Base-by-base conservation (phyloP, 2,888 invertebrate genomes). In the Schizotus pectinicornis region DNA sequence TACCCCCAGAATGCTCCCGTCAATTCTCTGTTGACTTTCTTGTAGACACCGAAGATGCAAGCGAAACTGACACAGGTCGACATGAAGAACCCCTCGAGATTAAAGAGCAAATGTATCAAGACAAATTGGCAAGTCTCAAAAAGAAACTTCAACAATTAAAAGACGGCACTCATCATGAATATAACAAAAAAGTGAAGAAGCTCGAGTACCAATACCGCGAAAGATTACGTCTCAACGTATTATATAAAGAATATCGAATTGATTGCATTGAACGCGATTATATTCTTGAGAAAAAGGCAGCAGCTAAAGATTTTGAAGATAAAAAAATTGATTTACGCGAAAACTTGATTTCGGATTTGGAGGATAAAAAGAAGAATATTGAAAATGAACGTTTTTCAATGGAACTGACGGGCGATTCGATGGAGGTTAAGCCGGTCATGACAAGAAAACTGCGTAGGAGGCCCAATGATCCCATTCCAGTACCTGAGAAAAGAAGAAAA, bases 41-140 rank as follows among this genome's bases (percentile, higher is more conserved):
- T 62, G n/a, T 60, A 90, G 96, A 96, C 77, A 97, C 97, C 0
- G 97, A 96, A 80, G 97, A 97, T 82, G 96, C 96, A 0, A 95
- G 95, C 79, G 97, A 97, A 80, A 93, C 94, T n/a, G 96, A 96
- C 69, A 87, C 90, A 80, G 89, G 91, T 36, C 88, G 90, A 73
- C 87, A 88, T 67, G 90, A 91, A 75, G 90, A 90, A 69, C 91
- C 89, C 32, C 85, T 90, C 30, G 94, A 93, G 81, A 90, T 93
- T 56, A 94, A 93, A 79, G 94, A 94, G 80, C 93, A 93, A 79
- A 88, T 93, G 81, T 94, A 92, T 76, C 93, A 94, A 76, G 96
- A 95, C 74, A 96, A 97, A 79, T 78, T 98, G 67, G 89, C 90
- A 0, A 90, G 86, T 75, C 81, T 97, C 9, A 95, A 95, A 78